Conservation (phyloP, 2,113 vertebrate genomes). For the Donacobius atricapilla region DNA sequence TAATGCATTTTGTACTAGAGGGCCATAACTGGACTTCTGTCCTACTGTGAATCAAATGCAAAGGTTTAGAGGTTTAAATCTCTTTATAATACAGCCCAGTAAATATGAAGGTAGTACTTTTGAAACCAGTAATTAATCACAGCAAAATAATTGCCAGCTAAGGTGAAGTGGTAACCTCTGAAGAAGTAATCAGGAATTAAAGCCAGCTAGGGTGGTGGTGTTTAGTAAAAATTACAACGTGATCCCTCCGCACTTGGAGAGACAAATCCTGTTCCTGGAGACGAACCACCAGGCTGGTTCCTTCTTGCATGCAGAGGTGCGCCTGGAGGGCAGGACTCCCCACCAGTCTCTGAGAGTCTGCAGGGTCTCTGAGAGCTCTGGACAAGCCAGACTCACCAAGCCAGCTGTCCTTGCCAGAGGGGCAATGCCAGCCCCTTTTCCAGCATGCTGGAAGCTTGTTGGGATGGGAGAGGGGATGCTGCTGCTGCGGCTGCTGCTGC, state of each 20-base stretch:
- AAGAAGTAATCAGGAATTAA: background rate
- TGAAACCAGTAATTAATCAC: conserved; percentile 3
- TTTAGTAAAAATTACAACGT: background rate
- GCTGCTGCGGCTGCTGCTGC: background rate
- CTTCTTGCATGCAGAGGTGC: rapidly evolving
- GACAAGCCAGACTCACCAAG: rapidly evolving
- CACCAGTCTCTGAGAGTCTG: background rate
- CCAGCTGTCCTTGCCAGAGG: background rate
- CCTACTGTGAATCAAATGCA: background rate
- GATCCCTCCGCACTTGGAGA: background rate
- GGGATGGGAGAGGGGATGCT: background rate
- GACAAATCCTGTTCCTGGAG: background rate
- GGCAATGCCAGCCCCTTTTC: background rate
- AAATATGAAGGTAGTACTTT: background rate
- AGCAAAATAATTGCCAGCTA: background rate
- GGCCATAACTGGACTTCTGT: background rate
- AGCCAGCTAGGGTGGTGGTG: background rate
- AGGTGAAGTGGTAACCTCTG: background rate
- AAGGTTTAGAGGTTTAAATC: background rate
- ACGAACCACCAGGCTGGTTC: background rate
- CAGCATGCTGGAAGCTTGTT: rapidly evolving
- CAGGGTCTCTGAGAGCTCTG: background rate
- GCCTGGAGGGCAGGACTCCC: background rate
- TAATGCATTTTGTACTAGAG: background rate
- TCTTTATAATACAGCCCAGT: background rate